Conservation (phyloP, 2,888 invertebrate genomes). For the Venustoraphidia nigricollis region DNA sequence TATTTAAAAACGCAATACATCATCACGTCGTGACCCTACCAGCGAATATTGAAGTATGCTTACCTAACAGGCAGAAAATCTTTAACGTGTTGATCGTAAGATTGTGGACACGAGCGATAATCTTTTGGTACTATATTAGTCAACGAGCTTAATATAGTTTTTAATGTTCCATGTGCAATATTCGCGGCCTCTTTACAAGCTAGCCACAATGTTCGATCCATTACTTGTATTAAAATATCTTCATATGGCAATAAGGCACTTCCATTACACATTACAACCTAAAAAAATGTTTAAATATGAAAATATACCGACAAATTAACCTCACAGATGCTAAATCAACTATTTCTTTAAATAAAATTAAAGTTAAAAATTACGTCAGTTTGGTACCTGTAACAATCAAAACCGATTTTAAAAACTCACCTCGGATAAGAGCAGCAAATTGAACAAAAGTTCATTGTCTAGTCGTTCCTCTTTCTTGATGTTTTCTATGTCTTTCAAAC, state of each 20-base stretch:
- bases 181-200: conserved; percentile 49
- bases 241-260: conserved; percentile 46
- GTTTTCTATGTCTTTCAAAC: conserved; percentile 49
- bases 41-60: conserved; percentile 3
- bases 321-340: background rate
- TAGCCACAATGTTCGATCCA: conserved; percentile 54
- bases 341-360: background rate
- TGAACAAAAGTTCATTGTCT: conserved; percentile 63
- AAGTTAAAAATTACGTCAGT: conserved; percentile 1
- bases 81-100: conserved; percentile 45
- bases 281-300: conserved; percentile 12
- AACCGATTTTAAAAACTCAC: conserved; percentile 19
- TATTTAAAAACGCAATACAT: too few relatives aligned
- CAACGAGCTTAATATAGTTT: conserved; percentile 39
- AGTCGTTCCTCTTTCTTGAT: conserved; percentile 56
- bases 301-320: conserved; percentile 2
- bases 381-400: background rate
- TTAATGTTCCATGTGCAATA: conserved; percentile 44
- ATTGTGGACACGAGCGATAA: conserved; percentile 40
- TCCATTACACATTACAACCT: conserved; percentile 51
- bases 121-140: conserved; percentile 45
- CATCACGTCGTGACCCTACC: too few relatives aligned
- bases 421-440: conserved; percentile 57
- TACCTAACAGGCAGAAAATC: conserved; percentile 54
- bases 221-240: conserved; percentile 43